Evolutionary conservation across 1,140 invertebrate species (phyloP).

Genomic region (Globodera rostochiensis): DNA sequence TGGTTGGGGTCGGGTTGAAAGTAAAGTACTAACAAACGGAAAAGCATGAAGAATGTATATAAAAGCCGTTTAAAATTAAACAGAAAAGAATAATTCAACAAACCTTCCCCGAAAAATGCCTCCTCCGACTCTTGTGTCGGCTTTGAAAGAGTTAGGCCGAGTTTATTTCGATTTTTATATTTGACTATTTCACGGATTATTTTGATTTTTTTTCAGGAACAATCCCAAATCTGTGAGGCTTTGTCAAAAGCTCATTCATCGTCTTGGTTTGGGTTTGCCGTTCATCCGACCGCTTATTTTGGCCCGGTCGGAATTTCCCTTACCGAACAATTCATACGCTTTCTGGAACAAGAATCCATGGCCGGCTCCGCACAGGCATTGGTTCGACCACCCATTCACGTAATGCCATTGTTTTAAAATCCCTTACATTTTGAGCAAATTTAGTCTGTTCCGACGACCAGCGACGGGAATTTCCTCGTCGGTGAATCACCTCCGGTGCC

Average conservation of each 20-base stretch:
- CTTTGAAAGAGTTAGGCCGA: too few species aligned
- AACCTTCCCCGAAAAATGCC: too few species aligned
- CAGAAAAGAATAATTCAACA: neutral
- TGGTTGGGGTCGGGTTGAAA: neutral
- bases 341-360: constrained; percentile 37
- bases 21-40: neutral
- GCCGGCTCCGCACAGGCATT: constrained; percentile 10
- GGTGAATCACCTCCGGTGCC: constrained; percentile 5
- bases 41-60: too few species aligned
- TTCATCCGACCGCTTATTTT: neutral
- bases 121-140: too few species aligned
- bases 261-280: constrained; percentile 36
- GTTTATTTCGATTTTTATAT: too few species aligned
- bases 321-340: constrained; percentile 45
- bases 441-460: neutral
- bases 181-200: neutral
- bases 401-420: neutral
- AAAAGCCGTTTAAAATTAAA: neutral
- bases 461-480: constrained; percentile 6
- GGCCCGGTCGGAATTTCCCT: constrained; percentile 27
- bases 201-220: constrained; percentile 34
- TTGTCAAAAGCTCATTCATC: constrained; percentile 21
- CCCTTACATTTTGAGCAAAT: neutral
- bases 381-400: constrained; percentile 1
- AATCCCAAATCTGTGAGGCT: constrained; percentile 32